Conservation (phyloP, 64 coral and sea anemone genomes). For the Acropora yongei region DNA sequence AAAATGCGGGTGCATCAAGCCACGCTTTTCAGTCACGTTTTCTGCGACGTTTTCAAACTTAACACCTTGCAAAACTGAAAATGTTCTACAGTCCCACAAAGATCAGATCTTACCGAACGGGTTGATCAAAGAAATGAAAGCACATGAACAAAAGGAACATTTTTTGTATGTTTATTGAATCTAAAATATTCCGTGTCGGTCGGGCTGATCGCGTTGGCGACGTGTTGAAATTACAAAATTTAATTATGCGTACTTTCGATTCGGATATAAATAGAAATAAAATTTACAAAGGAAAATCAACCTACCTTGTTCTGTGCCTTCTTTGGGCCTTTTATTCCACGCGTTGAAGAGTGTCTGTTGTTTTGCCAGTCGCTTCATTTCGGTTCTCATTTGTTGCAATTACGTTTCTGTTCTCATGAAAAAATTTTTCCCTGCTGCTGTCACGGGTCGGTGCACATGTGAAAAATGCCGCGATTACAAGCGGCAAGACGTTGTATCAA, state of each 20-base stretch:
- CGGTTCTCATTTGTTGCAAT: background rate
- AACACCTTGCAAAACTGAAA: too few species aligned
- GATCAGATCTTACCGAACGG: too few species aligned
- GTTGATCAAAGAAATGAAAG: too few species aligned
- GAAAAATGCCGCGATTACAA: background rate
- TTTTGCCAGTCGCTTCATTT: background rate
- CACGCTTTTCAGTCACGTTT: too few species aligned
- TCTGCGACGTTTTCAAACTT: too few species aligned
- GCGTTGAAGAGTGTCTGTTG: background rate
- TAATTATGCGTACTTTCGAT: background rate
- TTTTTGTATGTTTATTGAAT: background rate
- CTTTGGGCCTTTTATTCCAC: background rate
- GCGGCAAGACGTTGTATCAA: background rate
- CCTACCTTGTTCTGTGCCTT: conserved; percentile 8
- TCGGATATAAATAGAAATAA: background rate
- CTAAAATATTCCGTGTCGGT: background rate
- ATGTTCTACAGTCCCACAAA: too few species aligned
- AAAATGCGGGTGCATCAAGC: too few species aligned
- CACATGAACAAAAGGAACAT: too few species aligned
- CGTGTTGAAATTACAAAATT: background rate
- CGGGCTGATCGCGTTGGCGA: background rate
- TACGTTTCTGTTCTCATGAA: background rate
- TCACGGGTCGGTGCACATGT: background rate
- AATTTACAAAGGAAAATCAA: conserved; percentile 12
- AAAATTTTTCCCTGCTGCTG: background rate